Conservation (phyloP, 1,140 invertebrate species). For the Drosophila navojoa region DNA sequence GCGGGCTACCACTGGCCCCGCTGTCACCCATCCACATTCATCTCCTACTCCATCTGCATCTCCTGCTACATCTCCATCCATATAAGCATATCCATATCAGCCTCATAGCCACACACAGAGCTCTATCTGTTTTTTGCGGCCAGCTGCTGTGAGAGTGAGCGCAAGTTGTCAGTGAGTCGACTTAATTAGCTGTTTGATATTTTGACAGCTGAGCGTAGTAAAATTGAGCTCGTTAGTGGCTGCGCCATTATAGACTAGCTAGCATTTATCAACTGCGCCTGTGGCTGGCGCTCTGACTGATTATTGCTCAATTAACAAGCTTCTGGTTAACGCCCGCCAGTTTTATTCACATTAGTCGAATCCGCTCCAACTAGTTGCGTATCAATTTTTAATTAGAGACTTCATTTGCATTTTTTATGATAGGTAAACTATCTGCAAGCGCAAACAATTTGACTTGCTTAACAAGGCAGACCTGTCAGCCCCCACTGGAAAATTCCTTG, state of each 20-base stretch:
- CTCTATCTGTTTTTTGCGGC: constrained; percentile 39
- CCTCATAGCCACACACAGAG: constrained; percentile 8
- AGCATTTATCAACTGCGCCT: constrained; percentile 3
- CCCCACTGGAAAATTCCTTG: too few relatives aligned
- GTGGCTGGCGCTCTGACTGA: constrained; percentile 5
- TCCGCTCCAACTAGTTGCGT: too few relatives aligned
- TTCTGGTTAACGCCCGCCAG: not conserved
- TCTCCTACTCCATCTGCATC: constrained; percentile 11
- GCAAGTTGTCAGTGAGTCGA: constrained; percentile 38
- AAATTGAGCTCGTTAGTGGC: constrained; percentile 68
- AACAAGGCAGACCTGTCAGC: too few relatives aligned
- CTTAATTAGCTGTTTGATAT: constrained; percentile 72
- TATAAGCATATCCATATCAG: constrained; percentile 19
- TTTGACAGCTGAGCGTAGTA: constrained; percentile 48
- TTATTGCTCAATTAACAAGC: not conserved
- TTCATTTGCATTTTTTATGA: too few relatives aligned
- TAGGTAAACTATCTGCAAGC: too few relatives aligned
- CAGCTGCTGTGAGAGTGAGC: constrained; percentile 12
- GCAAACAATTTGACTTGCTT: too few relatives aligned
- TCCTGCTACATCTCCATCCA: constrained; percentile 11
- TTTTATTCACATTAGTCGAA: not conserved
- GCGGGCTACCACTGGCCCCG: constrained; percentile 34
- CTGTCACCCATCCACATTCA: constrained; percentile 24
- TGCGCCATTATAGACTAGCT: constrained; percentile 7
- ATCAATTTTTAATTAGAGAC: too few relatives aligned